phyloP scores from a whole-genome alignment of 2,797 vertebrate genomes.

The Yasuhikotakia modesta region DNA sequence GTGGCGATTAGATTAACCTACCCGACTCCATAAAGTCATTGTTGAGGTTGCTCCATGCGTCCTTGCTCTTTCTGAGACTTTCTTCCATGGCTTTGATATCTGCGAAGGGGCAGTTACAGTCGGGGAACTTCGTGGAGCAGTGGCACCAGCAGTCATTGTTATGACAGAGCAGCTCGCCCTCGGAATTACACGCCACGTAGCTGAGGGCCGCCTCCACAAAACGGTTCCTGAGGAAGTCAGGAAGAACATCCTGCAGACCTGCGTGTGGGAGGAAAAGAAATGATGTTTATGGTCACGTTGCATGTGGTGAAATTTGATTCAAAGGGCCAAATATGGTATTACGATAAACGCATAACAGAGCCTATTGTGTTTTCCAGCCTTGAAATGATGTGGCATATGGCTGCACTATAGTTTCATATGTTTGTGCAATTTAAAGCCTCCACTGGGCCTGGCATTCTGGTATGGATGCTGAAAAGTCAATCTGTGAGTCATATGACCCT shows the following conservation, averaged over 20 bases:
- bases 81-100: constrained; percentile 93
- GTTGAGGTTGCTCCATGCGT: constrained; percentile 84
- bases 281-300: constrained; percentile 19
- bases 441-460: background rate
- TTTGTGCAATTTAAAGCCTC: constrained; percentile 8
- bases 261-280: background rate
- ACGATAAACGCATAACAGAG: background rate
- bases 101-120: constrained; percentile 92
- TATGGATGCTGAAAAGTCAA: constrained; percentile 1
- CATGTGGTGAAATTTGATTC: constrained; percentile 14
- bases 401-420: background rate
- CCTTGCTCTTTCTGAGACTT: constrained; percentile 85
- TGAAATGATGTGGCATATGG: background rate
- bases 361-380: background rate
- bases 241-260: constrained; percentile 94
- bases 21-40: constrained; percentile 92
- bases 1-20: constrained; percentile 63
- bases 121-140: constrained; percentile 85
- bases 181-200: constrained; percentile 94
- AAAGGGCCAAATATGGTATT: background rate
- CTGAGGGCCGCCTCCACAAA: constrained; percentile 94
- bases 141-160: constrained; percentile 93
- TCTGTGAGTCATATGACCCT: constrained; percentile 19
- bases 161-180: constrained; percentile 89
- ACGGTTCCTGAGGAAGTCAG: constrained; percentile 87